Percentiles rank a stretch among this genome's conserved stretches.
phyloP scores from a whole-genome alignment of 2,797 vertebrate species.

The Scolopax rusticola region DNA sequence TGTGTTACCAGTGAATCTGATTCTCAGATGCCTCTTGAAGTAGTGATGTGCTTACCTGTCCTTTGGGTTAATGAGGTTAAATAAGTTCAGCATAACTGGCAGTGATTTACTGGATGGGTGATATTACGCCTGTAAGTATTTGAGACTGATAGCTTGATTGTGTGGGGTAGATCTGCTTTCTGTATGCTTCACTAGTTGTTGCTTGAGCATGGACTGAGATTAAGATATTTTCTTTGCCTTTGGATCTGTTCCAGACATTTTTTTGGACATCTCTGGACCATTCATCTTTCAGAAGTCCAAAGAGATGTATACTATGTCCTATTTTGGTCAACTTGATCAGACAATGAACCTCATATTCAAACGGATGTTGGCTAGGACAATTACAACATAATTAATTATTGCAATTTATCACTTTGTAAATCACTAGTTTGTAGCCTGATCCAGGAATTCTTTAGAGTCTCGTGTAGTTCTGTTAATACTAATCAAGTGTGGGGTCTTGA shows the following conservation, averaged over 20 bases:
- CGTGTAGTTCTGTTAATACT: background rate
- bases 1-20: background rate
- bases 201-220: background rate
- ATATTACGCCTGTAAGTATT: background rate
- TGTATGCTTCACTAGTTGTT: background rate
- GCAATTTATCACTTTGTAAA: slow-evolving; percentile 34
- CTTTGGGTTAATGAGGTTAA: background rate
- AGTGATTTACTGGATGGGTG: background rate
- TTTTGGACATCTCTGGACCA: slow-evolving; percentile 15
- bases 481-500: background rate
- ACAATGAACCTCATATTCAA: background rate
- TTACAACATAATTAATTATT: slow-evolving; percentile 29
- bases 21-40: background rate
- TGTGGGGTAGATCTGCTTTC: slow-evolving; percentile 16
- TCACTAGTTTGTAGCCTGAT: background rate
- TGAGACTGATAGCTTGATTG: background rate
- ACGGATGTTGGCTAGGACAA: background rate
- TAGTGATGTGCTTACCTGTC: background rate
- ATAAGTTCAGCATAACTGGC: background rate
- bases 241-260: slow-evolving; percentile 40
- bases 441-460: background rate
- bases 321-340: slow-evolving; percentile 49
- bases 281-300: background rate
- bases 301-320: slow-evolving; percentile 16
- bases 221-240: slow-evolving; percentile 32